Conservation (phyloP, 2,888 invertebrate species). For the Cosmopolites sordidus region DNA sequence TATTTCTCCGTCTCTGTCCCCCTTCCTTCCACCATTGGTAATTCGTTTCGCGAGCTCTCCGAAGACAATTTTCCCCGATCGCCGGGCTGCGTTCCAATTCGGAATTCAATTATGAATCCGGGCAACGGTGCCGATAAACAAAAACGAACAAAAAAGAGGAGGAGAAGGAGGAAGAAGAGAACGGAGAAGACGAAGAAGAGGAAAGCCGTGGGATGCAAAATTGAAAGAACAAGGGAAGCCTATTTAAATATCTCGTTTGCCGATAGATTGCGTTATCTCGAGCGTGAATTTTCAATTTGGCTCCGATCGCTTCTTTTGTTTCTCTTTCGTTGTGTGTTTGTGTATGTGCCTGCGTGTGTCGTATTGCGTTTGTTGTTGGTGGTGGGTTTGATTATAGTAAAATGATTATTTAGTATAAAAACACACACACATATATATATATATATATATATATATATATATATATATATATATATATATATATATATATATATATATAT, state of each 20-base stretch:
- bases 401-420: no score
- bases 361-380: no score
- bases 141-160: conserved; percentile 10
- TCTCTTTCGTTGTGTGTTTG: background rate
- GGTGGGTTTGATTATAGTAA: no score
- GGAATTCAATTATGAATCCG: conserved; percentile 20
- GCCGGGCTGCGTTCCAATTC: conserved; percentile 10
- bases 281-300: conserved; percentile 24
- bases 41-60: background rate
- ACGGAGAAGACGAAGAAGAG: background rate
- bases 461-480: no score
- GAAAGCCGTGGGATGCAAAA: conserved; percentile 17
- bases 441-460: no score
- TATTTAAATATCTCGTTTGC: conserved; percentile 25
- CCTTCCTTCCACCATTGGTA: no score
- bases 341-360: no score
- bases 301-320: conserved; percentile 1
- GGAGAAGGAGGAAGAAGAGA: background rate
- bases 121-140: conserved; percentile 3
- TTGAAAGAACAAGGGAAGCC: conserved; percentile 25
- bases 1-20: no score
- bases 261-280: conserved; percentile 23
- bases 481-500: no score
- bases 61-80: background rate
- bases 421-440: no score